Evolutionary conservation across 1,140 invertebrate genomes (phyloP), one percentile per base, ranked within the genome.

Genomic region (Lamellibrachia luymesi): DNA sequence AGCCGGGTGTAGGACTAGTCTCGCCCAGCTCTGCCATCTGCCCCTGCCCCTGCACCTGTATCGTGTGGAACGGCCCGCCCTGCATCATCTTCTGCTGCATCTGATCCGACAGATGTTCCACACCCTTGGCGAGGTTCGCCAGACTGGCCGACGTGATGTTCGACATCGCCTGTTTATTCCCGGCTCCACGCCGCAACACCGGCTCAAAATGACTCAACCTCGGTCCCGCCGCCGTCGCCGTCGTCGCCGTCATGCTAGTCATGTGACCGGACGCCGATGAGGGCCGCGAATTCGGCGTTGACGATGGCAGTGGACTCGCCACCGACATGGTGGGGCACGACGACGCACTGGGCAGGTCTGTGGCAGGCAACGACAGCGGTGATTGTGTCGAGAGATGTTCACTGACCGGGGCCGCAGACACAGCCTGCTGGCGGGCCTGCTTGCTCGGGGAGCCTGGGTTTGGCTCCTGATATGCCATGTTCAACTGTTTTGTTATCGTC

Each of bases 401-500:
- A 51, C 90, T 91, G 49, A 51, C 49, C 0, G 92, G 50, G 2
- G 50, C 27, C 27, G 92, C 27, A 50, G 50, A 2, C 50, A 6
- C 8, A 38, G n/a, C 49, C 51, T 50, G 92, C 50, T 50, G 51
- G 92, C 52, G 92, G 17, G 27, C 8, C 10, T 50, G 50, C 51
- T 50, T 51, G 50, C 51, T 51, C 92, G 50, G 50, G 8, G 50
- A 38, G 17, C 38, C 52, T 4, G 92, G 92, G 27, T 38, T 51
- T 17, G 92, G 92, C 50, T 96, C 96, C 94, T 95, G 95, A 95
- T 96, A 96, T 92, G 96, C 96, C 92, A 95, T 94, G 96, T 99
- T 99, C 27, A 98, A 98, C 96, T 99, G 98, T 96, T 99, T 99
- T 96, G 99, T 98, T 96, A 99, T 99, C 92, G 98, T 99, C 94